Evolutionary conservation across 2,113 vertebrate species (phyloP).

Genomic region (Dendropsophus ebraccatus): DNA sequence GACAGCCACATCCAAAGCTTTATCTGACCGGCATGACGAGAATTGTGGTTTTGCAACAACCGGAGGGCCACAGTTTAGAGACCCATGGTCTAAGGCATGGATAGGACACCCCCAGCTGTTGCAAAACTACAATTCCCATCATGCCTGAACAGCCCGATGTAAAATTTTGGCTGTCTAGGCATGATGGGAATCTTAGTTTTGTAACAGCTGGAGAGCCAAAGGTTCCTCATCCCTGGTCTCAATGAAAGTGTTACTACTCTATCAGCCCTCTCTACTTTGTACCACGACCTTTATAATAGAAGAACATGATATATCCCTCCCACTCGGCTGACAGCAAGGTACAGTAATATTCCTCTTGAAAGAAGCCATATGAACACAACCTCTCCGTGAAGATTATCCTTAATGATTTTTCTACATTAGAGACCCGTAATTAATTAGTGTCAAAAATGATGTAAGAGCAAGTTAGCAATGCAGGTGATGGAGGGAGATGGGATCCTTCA

Average conservation of each 20-base stretch:
- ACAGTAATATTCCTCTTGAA: not conserved
- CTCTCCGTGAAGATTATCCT: slow-evolving; percentile 4
- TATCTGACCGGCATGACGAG: no score
- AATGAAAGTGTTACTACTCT: not conserved
- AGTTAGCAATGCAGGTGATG: slow-evolving; percentile 26
- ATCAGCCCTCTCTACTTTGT: not conserved
- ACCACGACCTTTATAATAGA: not conserved
- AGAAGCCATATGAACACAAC: slow-evolving; percentile 14
- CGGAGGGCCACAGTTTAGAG: no score
- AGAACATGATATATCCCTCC: not conserved
- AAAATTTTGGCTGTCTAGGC: no score
- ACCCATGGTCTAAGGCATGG: no score
- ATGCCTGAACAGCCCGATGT: no score
- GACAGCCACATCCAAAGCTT: no score
- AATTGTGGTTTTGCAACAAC: no score
- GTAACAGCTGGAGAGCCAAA: no score
- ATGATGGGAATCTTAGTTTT: no score
- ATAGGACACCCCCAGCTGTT: no score
- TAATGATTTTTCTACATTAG: slow-evolving; percentile 46
- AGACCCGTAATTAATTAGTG: slow-evolving; percentile 54
- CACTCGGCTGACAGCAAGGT: not conserved
- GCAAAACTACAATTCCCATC: no score
- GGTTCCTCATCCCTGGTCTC: not conserved
- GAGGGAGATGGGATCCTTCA: slow-evolving; percentile 13
- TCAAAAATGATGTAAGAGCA: slow-evolving; percentile 52